phyloP scores from a whole-genome alignment of 1,140 invertebrate genomes.

The Pomacea maculata region DNA sequence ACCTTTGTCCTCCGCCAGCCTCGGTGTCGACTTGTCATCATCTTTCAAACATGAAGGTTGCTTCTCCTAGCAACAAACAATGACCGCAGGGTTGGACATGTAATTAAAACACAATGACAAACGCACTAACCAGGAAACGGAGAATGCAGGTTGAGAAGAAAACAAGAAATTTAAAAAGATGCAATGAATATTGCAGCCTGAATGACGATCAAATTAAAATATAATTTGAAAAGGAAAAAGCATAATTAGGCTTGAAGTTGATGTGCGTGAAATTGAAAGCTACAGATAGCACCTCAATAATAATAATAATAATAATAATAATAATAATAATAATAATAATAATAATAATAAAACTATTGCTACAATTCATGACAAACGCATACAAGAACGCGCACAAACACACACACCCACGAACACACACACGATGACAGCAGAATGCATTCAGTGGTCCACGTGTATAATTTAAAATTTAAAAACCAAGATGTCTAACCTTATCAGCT shows the following conservation, averaged over 20 bases:
- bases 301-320: no score
- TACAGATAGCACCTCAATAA: no score
- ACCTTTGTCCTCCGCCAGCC: background rate
- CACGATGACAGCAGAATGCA: background rate
- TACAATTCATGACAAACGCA: background rate
- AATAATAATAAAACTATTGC: background rate
- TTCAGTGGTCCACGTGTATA: background rate
- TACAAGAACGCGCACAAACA: background rate
- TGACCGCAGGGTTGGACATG: background rate
- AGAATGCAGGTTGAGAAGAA: no score
- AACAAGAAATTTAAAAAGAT: background rate
- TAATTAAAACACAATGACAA: background rate
- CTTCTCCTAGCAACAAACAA: background rate
- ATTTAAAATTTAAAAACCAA: no score
- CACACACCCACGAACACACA: background rate
- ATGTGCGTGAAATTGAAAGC: background rate
- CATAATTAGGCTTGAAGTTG: background rate
- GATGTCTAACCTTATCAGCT: background rate
- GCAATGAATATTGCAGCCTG: background rate
- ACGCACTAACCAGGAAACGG: background rate
- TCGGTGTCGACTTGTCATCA: background rate
- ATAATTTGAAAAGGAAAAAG: background rate
- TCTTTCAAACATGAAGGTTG: background rate
- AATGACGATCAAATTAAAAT: background rate
- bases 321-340: no score